phyloP scores from a whole-genome alignment of 2,113 vertebrate genomes.

The Nothoprocta perdicaria region DNA sequence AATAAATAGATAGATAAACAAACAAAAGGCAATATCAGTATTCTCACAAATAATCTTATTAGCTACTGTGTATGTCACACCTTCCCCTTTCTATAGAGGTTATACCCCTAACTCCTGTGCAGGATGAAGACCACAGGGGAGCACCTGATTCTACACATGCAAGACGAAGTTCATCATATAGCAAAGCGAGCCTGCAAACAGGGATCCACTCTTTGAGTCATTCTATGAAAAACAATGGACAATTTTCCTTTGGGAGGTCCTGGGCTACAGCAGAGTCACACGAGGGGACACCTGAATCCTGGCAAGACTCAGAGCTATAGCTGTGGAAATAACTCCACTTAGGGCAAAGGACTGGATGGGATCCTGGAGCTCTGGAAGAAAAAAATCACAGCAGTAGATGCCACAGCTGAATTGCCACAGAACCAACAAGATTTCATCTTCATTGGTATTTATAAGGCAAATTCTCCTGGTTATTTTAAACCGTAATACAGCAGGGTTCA shows the following conservation, averaged over 20 bases:
- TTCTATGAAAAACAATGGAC: neutral
- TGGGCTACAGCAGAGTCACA: neutral
- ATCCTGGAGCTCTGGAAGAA: neutral
- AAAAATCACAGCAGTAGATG: neutral
- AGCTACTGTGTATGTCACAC: neutral
- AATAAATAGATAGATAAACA: neutral
- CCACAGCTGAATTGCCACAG: neutral
- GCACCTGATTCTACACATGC: neutral
- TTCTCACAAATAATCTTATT: neutral
- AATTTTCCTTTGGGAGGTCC: neutral
- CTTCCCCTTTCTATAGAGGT: neutral
- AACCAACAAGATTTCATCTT: neutral
- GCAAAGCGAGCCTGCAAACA: neutral
- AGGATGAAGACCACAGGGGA: neutral
- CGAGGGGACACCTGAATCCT: neutral
- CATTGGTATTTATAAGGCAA: neutral
- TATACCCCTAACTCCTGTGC: accelerated
- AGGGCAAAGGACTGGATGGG: neutral
- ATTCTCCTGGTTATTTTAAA: neutral
- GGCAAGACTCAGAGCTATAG: neutral
- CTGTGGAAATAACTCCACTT: neutral
- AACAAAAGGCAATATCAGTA: neutral
- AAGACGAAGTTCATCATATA: neutral
- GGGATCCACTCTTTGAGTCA: neutral
- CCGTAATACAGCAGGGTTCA: neutral